phyloP scores from a whole-genome alignment of 2,888 invertebrate genomes.

The Leptinotarsa juncta region DNA sequence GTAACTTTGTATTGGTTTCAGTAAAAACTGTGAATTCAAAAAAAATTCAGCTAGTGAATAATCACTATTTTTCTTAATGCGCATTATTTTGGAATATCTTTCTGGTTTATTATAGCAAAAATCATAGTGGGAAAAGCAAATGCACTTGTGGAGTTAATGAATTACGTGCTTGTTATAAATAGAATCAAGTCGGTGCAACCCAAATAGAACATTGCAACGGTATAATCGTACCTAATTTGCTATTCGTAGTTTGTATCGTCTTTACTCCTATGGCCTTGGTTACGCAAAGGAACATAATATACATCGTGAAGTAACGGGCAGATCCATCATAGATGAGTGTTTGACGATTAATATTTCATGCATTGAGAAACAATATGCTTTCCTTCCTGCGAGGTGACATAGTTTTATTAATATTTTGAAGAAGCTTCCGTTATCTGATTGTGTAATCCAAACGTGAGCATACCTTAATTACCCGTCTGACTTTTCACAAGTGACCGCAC shows the following conservation, averaged over 20 bases:
- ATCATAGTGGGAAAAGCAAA: too few relatives aligned
- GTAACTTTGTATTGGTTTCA: too few relatives aligned
- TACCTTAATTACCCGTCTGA: neutral
- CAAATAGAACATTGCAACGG: constrained; percentile 3
- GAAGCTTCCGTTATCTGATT: constrained; percentile 16
- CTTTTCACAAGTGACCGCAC: neutral
- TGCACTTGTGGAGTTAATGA: too few relatives aligned
- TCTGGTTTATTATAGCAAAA: too few relatives aligned
- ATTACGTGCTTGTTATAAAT: neutral
- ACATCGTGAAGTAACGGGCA: constrained; percentile 35
- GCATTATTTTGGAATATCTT: too few relatives aligned
- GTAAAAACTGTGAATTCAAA: too few relatives aligned
- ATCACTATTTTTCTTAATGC: too few relatives aligned
- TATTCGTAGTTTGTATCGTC: constrained; percentile 26
- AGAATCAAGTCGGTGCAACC: neutral
- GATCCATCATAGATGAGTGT: constrained; percentile 11
- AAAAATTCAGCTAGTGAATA: too few relatives aligned
- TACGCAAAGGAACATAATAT: constrained; percentile 23
- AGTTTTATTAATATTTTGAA: constrained; percentile 20
- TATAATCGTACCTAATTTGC: constrained; percentile 10
- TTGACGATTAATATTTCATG: constrained; percentile 26
- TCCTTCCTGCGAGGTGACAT: constrained; percentile 35
- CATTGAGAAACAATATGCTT: constrained; percentile 24
- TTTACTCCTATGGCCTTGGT: constrained; percentile 35
- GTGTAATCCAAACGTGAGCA: neutral